Evolutionary conservation across 2,113 vertebrate species (phyloP).

Genomic region (Limnothrissa miodon): DNA sequence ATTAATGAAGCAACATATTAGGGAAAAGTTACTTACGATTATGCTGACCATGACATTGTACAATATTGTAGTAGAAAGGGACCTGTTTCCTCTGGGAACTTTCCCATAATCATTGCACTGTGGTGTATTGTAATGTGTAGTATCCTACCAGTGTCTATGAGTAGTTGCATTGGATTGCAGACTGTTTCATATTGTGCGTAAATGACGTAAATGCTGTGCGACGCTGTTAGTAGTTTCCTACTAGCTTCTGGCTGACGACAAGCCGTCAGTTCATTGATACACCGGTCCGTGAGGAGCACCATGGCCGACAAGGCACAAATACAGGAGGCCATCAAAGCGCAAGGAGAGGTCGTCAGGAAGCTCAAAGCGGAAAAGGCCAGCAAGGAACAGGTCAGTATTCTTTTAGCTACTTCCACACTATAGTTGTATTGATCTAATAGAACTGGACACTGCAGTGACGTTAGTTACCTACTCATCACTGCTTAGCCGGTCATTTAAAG

Average conservation of each 20-base stretch:
- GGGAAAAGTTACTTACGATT: too few relatives aligned
- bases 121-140: too few relatives aligned
- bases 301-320: conserved; percentile 68
- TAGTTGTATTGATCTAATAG: not conserved
- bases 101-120: too few relatives aligned
- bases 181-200: not conserved
- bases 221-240: not conserved
- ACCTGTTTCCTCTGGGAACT: too few relatives aligned
- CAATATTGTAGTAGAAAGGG: too few relatives aligned
- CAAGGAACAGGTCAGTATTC: conserved; percentile 71
- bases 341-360: conserved; percentile 73
- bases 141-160: too few relatives aligned
- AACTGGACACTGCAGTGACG: not conserved
- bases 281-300: conserved; percentile 18
- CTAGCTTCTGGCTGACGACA: not conserved
- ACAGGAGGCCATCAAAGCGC: conserved; percentile 69
- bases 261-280: not conserved
- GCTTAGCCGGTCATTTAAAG: not conserved
- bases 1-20: too few relatives aligned
- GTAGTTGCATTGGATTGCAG: too few relatives aligned
- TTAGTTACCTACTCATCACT: not conserved
- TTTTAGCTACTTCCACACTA: not conserved
- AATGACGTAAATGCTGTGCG: not conserved
- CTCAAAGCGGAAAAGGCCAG: conserved; percentile 71
- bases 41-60: too few relatives aligned